phyloP scores from a whole-genome alignment of 2,888 invertebrate species.

The Pyrochroa serraticornis region DNA sequence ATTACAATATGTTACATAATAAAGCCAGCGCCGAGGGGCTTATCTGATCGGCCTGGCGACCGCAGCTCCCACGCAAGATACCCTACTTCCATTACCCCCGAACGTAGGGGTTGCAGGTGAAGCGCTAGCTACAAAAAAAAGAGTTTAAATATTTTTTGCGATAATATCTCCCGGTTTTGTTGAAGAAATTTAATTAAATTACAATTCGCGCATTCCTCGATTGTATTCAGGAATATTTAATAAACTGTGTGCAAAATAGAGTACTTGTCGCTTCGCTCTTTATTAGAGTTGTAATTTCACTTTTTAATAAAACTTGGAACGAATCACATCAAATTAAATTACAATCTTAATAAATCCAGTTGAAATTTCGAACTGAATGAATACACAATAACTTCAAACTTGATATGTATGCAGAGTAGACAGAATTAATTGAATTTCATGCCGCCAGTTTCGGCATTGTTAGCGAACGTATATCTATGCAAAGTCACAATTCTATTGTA shows the following conservation, averaged over 20 bases:
- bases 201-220: neutral
- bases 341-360: constrained; percentile 38
- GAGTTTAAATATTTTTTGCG: neutral
- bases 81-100: neutral
- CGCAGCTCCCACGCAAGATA: constrained; percentile 46
- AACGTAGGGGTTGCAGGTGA: no score
- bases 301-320: constrained; percentile 34
- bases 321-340: constrained; percentile 36
- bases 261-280: constrained; percentile 8
- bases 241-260: constrained; percentile 26
- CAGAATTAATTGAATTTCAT: constrained; percentile 51
- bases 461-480: constrained; percentile 52
- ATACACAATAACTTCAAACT: constrained; percentile 50
- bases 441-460: constrained; percentile 49
- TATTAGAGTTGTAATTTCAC: constrained; percentile 20
- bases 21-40: constrained; percentile 36
- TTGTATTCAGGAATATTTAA: constrained; percentile 10
- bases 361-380: constrained; percentile 36
- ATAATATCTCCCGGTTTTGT: neutral
- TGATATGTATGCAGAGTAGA: constrained; percentile 50
- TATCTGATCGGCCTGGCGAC: constrained; percentile 44
- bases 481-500: constrained; percentile 57
- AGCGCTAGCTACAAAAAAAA: no score
- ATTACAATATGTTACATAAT: constrained; percentile 42
- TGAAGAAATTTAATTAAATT: neutral